Conservation (phyloP, 2,113 vertebrate species). For the Strix aluco region DNA sequence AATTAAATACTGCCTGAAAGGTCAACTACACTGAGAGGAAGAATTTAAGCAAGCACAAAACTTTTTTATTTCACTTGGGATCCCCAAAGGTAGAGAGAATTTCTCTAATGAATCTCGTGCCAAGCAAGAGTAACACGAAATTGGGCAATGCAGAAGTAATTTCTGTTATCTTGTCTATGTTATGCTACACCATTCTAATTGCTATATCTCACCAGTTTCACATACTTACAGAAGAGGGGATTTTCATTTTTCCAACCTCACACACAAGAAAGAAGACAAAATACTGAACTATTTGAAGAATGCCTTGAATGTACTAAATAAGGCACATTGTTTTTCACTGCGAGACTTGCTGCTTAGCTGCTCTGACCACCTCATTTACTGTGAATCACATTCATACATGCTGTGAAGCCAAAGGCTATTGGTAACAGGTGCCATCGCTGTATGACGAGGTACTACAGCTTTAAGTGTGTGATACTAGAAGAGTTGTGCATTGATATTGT, state of each 20-base stretch:
- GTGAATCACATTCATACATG: background rate
- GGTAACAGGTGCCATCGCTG: background rate
- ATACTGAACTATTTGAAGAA: background rate
- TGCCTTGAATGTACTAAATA: background rate
- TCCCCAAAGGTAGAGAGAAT: background rate
- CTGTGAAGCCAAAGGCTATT: background rate
- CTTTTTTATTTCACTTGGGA: background rate
- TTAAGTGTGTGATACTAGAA: background rate
- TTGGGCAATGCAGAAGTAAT: background rate
- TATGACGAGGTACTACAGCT: background rate
- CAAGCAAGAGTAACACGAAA: background rate
- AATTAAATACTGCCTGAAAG: background rate
- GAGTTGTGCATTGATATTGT: background rate
- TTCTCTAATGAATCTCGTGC: background rate
- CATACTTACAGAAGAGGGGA: background rate
- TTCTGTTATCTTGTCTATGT: background rate
- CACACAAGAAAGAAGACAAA: background rate
- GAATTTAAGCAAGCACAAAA: background rate
- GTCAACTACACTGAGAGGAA: background rate
- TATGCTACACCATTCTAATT: background rate
- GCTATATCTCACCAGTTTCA: background rate
- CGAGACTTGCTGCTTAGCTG: background rate
- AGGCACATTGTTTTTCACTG: background rate
- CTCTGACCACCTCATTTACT: background rate
- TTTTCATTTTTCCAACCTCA: background rate